Conservation (phyloP, 2,113 vertebrate genomes). For the Nycticebus coucang region DNA sequence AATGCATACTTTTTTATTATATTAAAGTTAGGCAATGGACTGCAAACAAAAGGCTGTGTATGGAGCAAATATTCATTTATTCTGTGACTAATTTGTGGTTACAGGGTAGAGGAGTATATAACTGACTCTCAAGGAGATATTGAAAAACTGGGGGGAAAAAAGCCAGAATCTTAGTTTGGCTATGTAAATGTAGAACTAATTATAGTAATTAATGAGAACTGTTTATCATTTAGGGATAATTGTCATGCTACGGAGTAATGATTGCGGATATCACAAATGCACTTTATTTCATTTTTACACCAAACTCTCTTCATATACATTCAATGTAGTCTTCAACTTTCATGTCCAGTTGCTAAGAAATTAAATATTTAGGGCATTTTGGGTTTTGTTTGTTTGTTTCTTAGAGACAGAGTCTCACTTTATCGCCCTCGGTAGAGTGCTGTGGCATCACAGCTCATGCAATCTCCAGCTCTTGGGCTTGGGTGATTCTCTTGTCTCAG, state of each 20-base stretch:
- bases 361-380: slow-evolving; percentile 12
- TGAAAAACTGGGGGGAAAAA: neutral
- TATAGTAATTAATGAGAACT: slow-evolving; percentile 28
- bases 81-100: neutral
- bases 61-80: neutral
- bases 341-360: neutral
- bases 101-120: neutral
- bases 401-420: too few species aligned
- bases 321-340: neutral
- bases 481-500: too few species aligned
- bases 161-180: neutral
- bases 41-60: too few species aligned
- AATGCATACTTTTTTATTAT: too few species aligned
- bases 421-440: too few species aligned
- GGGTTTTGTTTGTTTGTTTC: too few species aligned
- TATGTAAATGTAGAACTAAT: slow-evolving; percentile 9
- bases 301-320: neutral
- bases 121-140: slow-evolving; percentile 5
- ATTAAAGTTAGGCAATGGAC: too few species aligned
- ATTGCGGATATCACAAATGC: slow-evolving; percentile 4
- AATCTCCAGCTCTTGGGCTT: too few species aligned
- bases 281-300: neutral
- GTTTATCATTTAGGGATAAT: slow-evolving; percentile 22
- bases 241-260: neutral
- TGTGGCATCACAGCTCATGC: too few species aligned